A percentile compares a stretch with the other conserved stretches of the same genome.
phyloP scores from a whole-genome alignment of 2,797 vertebrate genomes.

The Euphonia xanthogaster region DNA sequence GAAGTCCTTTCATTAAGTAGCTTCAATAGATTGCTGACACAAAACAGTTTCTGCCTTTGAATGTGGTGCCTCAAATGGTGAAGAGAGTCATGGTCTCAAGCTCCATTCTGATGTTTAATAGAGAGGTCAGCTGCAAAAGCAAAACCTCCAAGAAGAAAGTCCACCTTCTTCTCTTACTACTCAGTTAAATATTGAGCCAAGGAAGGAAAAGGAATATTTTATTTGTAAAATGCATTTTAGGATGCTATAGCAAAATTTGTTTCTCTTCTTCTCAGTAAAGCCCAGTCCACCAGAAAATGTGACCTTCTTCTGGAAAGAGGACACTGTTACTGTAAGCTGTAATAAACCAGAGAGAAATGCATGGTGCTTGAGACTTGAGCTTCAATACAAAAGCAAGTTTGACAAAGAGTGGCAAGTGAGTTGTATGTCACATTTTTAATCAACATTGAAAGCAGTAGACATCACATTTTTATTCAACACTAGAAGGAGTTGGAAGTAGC shows the following conservation, averaged over 20 bases:
- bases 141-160: neutral
- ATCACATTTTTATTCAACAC: neutral
- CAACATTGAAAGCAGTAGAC: neutral
- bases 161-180: neutral
- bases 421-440: neutral
- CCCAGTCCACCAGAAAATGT: slow-evolving; percentile 45
- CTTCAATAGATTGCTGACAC: neutral
- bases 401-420: slow-evolving; percentile 69
- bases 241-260: neutral
- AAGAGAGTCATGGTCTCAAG: neutral
- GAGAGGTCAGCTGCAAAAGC: neutral
- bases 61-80: neutral
- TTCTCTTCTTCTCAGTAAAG: slow-evolving; percentile 57
- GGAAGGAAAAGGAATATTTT: neutral
- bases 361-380: slow-evolving; percentile 24
- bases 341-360: neutral
- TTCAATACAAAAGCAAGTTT: slow-evolving; percentile 57
- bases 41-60: neutral
- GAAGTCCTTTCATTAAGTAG: neutral
- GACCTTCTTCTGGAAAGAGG: slow-evolving; percentile 44
- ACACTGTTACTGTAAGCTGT: slow-evolving; percentile 9
- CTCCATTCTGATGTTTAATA: neutral
- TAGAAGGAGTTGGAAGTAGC: neutral
- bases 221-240: neutral
- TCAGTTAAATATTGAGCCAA: neutral